A percentile compares a stretch with the other conserved stretches of the same genome.
Conservation (phyloP, 1,140 invertebrate genomes). For the Rhizoglyphus robini region DNA sequence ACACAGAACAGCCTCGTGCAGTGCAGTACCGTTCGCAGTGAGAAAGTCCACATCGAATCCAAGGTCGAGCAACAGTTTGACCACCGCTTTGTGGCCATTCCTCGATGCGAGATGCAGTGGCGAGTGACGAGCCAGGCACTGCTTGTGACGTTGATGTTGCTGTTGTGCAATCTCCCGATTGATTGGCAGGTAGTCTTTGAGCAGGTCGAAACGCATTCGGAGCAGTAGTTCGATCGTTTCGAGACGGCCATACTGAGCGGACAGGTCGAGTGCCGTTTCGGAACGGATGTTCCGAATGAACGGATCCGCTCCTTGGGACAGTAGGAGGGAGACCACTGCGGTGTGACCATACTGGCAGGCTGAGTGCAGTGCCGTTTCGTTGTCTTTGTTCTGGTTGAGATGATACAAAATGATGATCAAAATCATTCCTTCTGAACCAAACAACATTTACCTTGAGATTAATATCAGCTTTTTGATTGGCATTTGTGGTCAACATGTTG, state of each 20-base stretch:
- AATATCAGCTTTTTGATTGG: conserved; percentile 8
- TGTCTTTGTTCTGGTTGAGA: conserved; percentile 62
- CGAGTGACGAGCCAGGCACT: conserved; percentile 44
- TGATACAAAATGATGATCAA: neutral
- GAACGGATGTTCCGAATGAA: conserved; percentile 70
- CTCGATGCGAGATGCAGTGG: conserved; percentile 83
- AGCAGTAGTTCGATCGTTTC: conserved; percentile 76
- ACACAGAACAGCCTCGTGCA: conserved; percentile 86
- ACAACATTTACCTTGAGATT: neutral
- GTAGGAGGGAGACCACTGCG: conserved; percentile 66
- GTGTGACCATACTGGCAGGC: conserved; percentile 88
- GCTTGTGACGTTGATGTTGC: neutral
- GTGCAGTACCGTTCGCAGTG: conserved; percentile 71
- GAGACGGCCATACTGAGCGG: conserved; percentile 62
- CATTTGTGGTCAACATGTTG: conserved; percentile 52
- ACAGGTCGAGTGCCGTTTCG: conserved; percentile 83
- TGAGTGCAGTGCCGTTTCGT: conserved; percentile 83
- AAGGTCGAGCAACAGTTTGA: conserved; percentile 60
- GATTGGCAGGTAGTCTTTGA: conserved; percentile 4
- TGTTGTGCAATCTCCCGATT: neutral
- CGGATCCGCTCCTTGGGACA: conserved; percentile 75
- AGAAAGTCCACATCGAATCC: conserved; percentile 69
- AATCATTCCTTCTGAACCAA: no score
- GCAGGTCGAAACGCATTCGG: conserved; percentile 25
- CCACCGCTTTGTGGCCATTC: conserved; percentile 81